phyloP scores from a whole-genome alignment of 2,113 vertebrate species.

The Chinchilla lanigera region DNA sequence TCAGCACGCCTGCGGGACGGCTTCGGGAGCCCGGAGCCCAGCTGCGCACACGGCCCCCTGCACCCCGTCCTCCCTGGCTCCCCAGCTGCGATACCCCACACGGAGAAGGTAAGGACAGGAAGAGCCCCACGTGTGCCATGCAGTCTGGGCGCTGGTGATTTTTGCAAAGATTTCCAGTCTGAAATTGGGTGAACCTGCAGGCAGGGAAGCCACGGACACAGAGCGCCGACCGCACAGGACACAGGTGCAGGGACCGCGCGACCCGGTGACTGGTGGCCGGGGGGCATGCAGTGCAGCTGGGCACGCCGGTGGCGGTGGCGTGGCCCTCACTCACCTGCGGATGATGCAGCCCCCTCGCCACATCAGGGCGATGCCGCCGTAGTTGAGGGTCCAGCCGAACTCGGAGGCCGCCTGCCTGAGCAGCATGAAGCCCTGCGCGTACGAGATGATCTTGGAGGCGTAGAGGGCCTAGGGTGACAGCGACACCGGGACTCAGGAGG shows the following conservation, averaged over 20 bases:
- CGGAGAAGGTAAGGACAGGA: not conserved
- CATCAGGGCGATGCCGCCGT: constrained; percentile 97
- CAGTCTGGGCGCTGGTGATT: too few species aligned
- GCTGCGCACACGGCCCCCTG: not conserved
- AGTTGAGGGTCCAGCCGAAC: constrained; percentile 96
- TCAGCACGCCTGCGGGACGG: not conserved
- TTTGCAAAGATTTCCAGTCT: not conserved
- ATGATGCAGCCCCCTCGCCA: constrained; percentile 99
- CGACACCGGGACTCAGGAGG: not conserved
- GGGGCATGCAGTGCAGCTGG: too few species aligned
- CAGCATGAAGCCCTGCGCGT: constrained; percentile 98
- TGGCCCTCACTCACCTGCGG: constrained; percentile 91
- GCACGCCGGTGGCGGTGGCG: too few species aligned
- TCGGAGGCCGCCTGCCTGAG: constrained; percentile 95
- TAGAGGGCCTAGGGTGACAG: constrained; percentile 92
- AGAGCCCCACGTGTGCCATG: too few species aligned
- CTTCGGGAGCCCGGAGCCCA: too few species aligned
- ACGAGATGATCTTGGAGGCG: constrained; percentile 99
- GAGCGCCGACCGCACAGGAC: not conserved
- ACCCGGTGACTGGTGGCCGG: not conserved
- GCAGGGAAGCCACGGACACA: too few species aligned
- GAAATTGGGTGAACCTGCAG: not conserved
- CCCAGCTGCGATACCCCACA: too few species aligned
- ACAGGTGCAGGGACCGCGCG: not conserved
- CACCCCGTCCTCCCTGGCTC: not conserved